phyloP scores from a whole-genome alignment of 2,113 vertebrate genomes.

The Podarcis cretensis region DNA sequence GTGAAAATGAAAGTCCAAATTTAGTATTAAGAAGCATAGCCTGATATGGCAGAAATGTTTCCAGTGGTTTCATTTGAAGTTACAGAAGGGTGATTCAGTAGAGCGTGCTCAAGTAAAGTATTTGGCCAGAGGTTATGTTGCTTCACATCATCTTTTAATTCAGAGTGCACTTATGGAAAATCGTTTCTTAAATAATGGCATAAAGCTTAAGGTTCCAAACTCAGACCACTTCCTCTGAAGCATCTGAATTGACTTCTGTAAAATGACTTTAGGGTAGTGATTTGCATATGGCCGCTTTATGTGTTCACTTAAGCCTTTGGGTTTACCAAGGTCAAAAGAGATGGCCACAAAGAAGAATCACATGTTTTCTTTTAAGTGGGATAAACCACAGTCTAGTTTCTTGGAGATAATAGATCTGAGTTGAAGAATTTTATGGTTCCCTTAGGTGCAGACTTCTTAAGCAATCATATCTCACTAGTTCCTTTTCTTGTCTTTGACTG shows the following conservation, averaged over 20 bases:
- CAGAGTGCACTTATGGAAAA: not conserved
- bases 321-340: constrained; percentile 21
- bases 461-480: constrained; percentile 18
- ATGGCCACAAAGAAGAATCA: constrained; percentile 22
- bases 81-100: constrained; percentile 6
- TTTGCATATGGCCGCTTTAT: not conserved
- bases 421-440: constrained; percentile 28
- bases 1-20: not conserved
- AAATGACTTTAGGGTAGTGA: not conserved
- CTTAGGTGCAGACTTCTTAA: constrained; percentile 24
- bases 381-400: constrained; percentile 36
- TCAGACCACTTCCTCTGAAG: not conserved
- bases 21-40: not conserved
- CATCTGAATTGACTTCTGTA: not conserved
- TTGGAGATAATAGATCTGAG: constrained; percentile 28
- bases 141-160: not conserved
- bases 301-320: not conserved
- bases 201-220: not conserved
- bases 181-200: not conserved
- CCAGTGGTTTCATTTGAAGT: not conserved
- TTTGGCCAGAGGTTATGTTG: not conserved
- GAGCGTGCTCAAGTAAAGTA: not conserved
- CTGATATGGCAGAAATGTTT: not conserved
- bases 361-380: constrained; percentile 42
- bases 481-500: not conserved